Percentiles rank a stretch among this genome's conserved stretches.
phyloP scores from a whole-genome alignment of 1,140 invertebrate genomes.

The Drosophila willistoni region DNA sequence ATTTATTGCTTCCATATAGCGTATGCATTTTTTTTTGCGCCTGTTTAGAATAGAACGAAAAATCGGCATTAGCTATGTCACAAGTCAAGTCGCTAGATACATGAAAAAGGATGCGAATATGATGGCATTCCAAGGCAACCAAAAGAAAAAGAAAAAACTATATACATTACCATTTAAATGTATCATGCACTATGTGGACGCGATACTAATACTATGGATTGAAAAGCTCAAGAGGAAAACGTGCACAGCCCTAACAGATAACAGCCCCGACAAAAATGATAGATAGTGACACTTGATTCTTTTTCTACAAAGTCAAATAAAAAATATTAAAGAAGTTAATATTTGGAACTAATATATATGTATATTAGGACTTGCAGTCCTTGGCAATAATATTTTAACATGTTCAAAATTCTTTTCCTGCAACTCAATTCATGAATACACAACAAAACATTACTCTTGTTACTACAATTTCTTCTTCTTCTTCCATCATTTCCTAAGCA shows the following conservation, averaged over 20 bases:
- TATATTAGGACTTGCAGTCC: too few species aligned
- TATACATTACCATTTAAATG: not conserved
- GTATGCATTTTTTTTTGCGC: constrained; percentile 99
- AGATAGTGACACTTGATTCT: not conserved
- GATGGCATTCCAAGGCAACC: constrained; percentile 42
- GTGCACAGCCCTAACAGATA: constrained; percentile 1
- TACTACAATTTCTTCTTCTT: too few species aligned
- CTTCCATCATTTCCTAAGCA: too few species aligned
- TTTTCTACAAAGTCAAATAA: not conserved
- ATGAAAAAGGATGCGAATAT: constrained; percentile 32
- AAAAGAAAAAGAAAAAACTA: constrained; percentile 19
- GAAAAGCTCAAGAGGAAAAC: constrained; percentile 3
- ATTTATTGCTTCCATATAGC: constrained; percentile 91
- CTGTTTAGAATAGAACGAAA: constrained; percentile 84
- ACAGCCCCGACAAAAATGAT: not conserved
- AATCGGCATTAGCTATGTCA: constrained; percentile 25
- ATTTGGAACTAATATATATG: too few species aligned
- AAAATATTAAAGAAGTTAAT: too few species aligned
- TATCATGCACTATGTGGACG: not conserved
- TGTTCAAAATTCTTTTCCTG: too few species aligned
- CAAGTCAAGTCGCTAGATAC: not conserved
- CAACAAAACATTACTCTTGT: too few species aligned
- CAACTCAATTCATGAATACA: too few species aligned
- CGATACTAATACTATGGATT: constrained; percentile 1
- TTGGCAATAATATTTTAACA: too few species aligned